Evolutionary conservation across 2,888 invertebrate genomes (phyloP).

Genomic region (Euzophera pinguis): DNA sequence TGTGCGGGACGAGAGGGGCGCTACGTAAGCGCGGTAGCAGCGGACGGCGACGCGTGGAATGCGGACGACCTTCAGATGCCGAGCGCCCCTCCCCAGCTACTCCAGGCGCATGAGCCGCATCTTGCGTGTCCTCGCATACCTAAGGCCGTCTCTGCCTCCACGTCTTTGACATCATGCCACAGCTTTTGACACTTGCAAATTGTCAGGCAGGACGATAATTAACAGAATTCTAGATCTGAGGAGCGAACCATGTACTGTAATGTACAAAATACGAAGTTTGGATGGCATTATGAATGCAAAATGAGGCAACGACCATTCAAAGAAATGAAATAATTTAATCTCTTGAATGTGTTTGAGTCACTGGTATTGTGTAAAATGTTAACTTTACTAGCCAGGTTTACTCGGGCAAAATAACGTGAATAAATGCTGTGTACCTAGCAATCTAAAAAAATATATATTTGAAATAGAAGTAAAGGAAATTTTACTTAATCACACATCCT

Average conservation of each 20-base stretch:
- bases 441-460: no score
- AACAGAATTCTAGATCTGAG: conserved; percentile 31
- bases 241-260: background rate
- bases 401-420: no score
- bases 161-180: conserved; percentile 70
- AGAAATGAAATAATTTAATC: no score
- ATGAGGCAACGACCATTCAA: no score
- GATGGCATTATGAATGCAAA: no score
- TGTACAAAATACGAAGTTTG: no score
- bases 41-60: conserved; percentile 79
- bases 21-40: conserved; percentile 80
- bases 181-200: conserved; percentile 70
- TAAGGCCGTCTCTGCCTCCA: conserved; percentile 70
- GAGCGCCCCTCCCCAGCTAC: conserved; percentile 73
- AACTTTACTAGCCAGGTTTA: no score
- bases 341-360: no score
- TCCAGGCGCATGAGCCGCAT: conserved; percentile 57
- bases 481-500: no score
- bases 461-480: no score
- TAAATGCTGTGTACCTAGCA: no score
- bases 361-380: no score
- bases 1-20: conserved; percentile 49
- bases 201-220: conserved; percentile 35
- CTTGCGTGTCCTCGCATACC: conserved; percentile 77
- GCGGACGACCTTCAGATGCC: conserved; percentile 80